phyloP scores from a whole-genome alignment of 2,888 invertebrate genomes.

The Alitta virens region DNA sequence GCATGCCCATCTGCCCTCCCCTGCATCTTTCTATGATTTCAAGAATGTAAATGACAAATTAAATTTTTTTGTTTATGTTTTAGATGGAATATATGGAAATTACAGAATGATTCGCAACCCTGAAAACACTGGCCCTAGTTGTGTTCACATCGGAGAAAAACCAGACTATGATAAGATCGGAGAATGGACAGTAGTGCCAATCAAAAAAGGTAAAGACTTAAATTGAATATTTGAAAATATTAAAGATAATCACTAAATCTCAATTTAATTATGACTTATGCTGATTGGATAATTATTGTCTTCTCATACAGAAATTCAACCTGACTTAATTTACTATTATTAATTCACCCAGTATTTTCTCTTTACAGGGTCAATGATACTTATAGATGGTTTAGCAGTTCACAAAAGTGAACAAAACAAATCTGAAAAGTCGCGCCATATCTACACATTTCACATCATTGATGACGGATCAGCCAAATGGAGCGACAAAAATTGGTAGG shows the following conservation, averaged over 20 bases:
- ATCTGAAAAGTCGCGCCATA: conserved; percentile 80
- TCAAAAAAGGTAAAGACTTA: conserved; percentile 76
- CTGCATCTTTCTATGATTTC: not conserved
- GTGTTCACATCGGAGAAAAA: conserved; percentile 66
- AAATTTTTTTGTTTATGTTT: not conserved
- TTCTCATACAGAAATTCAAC: not conserved
- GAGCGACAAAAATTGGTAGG: conserved; percentile 41
- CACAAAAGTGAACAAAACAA: conserved; percentile 87
- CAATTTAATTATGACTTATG: no score
- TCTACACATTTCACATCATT: conserved; percentile 92
- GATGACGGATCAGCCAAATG: conserved; percentile 71
- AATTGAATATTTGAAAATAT: no score
- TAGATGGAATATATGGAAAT: conserved; percentile 44
- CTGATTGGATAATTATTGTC: no score
- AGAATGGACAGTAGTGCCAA: conserved; percentile 76
- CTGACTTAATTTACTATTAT: not conserved
- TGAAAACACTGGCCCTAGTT: conserved; percentile 58
- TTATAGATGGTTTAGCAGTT: conserved; percentile 89
- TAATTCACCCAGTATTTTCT: not conserved
- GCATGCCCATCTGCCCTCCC: no score
- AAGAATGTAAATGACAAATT: not conserved
- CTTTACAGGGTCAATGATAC: conserved; percentile 71
- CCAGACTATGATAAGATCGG: conserved; percentile 61
- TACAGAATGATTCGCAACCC: conserved; percentile 69
- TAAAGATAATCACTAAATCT: no score